Base-by-base conservation (phyloP, 1,140 invertebrate genomes). In the Papilio machaon region DNA sequence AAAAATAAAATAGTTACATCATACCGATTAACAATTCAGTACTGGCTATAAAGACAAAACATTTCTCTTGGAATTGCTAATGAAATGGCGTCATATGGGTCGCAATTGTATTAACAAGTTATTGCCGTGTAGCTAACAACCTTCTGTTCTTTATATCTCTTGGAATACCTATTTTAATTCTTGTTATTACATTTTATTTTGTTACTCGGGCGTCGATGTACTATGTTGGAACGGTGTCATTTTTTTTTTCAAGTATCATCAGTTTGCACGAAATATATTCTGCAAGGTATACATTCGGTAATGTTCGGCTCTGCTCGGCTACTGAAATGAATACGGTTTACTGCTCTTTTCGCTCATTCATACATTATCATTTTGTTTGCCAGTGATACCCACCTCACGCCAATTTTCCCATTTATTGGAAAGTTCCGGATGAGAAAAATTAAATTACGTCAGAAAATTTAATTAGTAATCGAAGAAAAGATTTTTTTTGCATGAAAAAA, bases 41-140 rank as follows among this genome's bases (percentile, higher is more conserved):
- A 38, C 13, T 15, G 30, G 9, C 64, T 15, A 13, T 30, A 35
- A 35, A 35, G 60, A 70, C 15, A 70, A 38, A 70, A 70, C 64
- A 70, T 70, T 70, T 70, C 30, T 70, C 13, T 70, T 70, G 11
- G 64, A 67, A 67, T 67, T 67, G 64, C 64, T 35, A 67, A 67
- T 67, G 2, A 64, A 30, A 64, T 64, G 60, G 60, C 60, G 60
- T 30, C 60, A 70, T 70, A 70, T 70, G 11, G 23, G 64, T 35
- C 64, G 35, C 64, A 38, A 4, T 70, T 35, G 30, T 70, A 35
- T 35, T 70, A 13, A 70, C 30, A 70, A 70, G 23, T 70, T 35
- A 70, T 70, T 70, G 11, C 15, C 64, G 64, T 35, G 64, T 11
- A 70, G 64, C 23, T 35, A 70, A 70, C 30, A 70, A 70, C 13